Evolutionary conservation across 2,113 vertebrate genomes (phyloP), one percentile per base, ranked within the genome.

Genomic region (Pyrgilauda ruficollis): DNA sequence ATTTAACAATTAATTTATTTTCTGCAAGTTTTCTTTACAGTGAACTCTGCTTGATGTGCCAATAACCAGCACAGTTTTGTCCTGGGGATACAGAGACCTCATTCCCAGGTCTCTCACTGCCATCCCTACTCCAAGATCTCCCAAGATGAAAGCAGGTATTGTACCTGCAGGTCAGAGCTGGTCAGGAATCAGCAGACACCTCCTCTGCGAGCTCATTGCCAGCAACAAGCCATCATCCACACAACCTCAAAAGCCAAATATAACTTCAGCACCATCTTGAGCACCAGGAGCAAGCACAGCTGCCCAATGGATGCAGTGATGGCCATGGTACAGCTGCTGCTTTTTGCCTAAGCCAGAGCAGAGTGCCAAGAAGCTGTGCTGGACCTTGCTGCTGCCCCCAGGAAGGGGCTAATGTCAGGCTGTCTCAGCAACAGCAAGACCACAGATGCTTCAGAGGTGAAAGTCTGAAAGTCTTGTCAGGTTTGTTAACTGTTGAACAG

Each of bases 291-390:
- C 19, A 62, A 78, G 44, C 3, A 3, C 13, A 56, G 30, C 10
- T 3, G 2, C 27, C 23, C 66, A 15, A 7, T 0, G 2, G 61
- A 41, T 8, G 6, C 24, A 75, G 37, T 1, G 2, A 30, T 12
- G 31, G 13, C 43, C 30, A 3, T 9, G 35, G 52, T 12, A 18
- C 52, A 46, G 52, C 52, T 55, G 37, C 64, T 74, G 52, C 41
- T 78, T 78, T 46, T 47, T 67, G 52, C 50, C 39, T 17, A 30
- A 72, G 30, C 11, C 39, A 50, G 30, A 61, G 18, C 11, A 31
- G 37, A 20, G 8, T 10, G 6, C 1, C 3, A 52, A 26, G 52
- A 90, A 82, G 43, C 66, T 68, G 56, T 26, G 13, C 23, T 5
- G 6, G 49, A 68, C 27, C 18, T 18, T 1, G 2, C 46, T 68